Evolutionary conservation across 2,113 vertebrate genomes (phyloP), one percentile per base, ranked within the genome.

Genomic region (Lycaon pictus): DNA sequence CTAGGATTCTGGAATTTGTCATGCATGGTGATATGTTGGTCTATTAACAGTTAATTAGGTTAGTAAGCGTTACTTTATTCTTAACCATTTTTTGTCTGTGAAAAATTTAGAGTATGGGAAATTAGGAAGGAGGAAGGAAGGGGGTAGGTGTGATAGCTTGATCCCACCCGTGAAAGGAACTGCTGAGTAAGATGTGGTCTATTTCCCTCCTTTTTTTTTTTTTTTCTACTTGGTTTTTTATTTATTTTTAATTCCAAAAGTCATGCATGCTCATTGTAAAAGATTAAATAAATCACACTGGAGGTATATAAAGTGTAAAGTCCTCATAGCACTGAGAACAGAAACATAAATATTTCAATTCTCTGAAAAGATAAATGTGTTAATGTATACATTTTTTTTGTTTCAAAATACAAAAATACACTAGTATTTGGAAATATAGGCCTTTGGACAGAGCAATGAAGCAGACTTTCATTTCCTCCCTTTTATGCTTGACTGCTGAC

Each of bases 221-320:
- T 43, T 88, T 82, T 76, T 92, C 82, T 83, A 80, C n/a, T 71
- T 58, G 25, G 9, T 25, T 37, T 53, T 74, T 22, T 25, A 76
- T 35, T 76, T 91, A 63, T 77, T 37, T 79, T 93, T 60, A 81
- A 96, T 53, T 60, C 17, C 12, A 55, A 35, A 48, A 90, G 29
- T 23, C 53, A 56, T 0, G 5, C 4, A 48, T 35, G 22, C 2
- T 71, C 11, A 29, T 2, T 19, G 1, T 88, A 76, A 92, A 82
- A 37, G 58, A 60, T 80, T 53, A 69, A 90, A 69, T 0, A 62
- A 62, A 16, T 56, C 65, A 63, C 80, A 27, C 3, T 37, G 22
- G 22, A 60, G 58, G 5, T 9, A 8, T 48, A 37, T 20, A 7
- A 82, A 90, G 22, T 9, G 12, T 22, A 67, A 93, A 84, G 4